Evolutionary conservation across 2,797 vertebrate genomes (phyloP), one percentile per base, ranked within the genome.

Genomic region (Cirrhinus mrigala): DNA sequence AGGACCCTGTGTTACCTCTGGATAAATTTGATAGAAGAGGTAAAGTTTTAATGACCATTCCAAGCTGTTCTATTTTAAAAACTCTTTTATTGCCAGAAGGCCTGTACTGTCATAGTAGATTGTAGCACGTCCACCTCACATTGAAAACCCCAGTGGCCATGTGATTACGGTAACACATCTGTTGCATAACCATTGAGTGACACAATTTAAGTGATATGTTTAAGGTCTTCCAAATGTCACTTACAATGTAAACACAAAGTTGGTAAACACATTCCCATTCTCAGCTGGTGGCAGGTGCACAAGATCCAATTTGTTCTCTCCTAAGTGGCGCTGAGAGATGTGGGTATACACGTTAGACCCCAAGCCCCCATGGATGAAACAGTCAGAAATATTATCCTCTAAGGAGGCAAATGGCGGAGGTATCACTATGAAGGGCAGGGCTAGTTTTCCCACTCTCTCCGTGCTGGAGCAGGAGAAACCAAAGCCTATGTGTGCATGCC

Each of bases 371-470:
- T 66, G 24, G 83, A 71, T 84, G 78, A n/a, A 52, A 70, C 11
- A 44, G 37, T 69, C 18, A 29, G 83, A 84, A 88, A 90, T 79
- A 79, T 79, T 79, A 90, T 87, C 77, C 87, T 69, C 69, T 40
- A 87, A 75, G 62, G 46, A 84, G 16, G 74, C 60, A 89, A 88
- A 88, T 88, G 89, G 85, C 50, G 79, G 85, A 76, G 85, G 85
- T 87, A 84, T 87, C 68, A 76, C 83, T 87, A 79, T 88, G 81
- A 90, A 88, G 71, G 69, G 71, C 70, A 78, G 60, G 33, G 46
- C 85, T 87, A 80, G 75, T 77, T 87, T 88, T 86, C 76, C 37
- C 33, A 73, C 60, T 74, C 80, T 73, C 68, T 68, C 77, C 1
- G 44, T 83, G 52, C 37, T 85, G 37, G 44, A 85, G 87, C 74